These are phyloP conservation scores for Tromatobia lineatoria DNA, from an alignment of 2,888 invertebrate genomes.

Conservation along the genomic window DNA sequence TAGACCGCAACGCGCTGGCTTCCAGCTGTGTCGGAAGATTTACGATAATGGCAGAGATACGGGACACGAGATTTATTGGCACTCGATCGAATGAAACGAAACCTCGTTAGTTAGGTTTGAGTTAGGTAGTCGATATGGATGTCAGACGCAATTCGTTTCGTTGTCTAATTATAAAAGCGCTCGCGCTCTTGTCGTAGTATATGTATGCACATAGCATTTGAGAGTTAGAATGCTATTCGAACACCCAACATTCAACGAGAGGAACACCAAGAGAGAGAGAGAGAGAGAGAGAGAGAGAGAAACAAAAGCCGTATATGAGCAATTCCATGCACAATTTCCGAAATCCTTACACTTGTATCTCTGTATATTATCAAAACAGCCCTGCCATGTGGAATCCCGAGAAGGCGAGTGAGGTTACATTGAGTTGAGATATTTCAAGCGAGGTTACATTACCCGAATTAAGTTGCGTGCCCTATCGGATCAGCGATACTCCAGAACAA, in stretches of 20 bases:
- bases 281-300: slow-evolving; percentile 15
- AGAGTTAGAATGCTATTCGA: slow-evolving; percentile 9
- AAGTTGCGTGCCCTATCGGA: too few relatives aligned
- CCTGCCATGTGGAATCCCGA: too few relatives aligned
- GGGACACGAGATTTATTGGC: slow-evolving; percentile 80
- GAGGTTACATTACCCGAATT: too few relatives aligned
- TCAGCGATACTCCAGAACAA: too few relatives aligned
- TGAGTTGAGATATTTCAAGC: too few relatives aligned
- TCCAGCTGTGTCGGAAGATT: slow-evolving; percentile 80
- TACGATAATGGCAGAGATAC: slow-evolving; percentile 83
- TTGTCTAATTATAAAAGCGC: slow-evolving; percentile 83
- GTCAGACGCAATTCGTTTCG: slow-evolving; percentile 83
- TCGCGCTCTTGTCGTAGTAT: slow-evolving; percentile 64
- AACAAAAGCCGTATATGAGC: too few relatives aligned
- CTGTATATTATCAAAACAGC: background rate
- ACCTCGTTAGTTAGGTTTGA: slow-evolving; percentile 83
- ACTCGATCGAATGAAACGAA: slow-evolving; percentile 80
- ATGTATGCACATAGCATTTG: background rate
- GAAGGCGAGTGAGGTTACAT: background rate
- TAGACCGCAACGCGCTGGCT: slow-evolving; percentile 70
- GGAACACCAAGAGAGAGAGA: background rate
- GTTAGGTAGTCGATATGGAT: slow-evolving; percentile 83
- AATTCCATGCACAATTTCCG: background rate
- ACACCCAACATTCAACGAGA: slow-evolving; percentile 25
- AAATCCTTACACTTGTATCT: background rate